Base-by-base conservation (phyloP, 2,888 invertebrate species). In the Eupithecia tripunctaria region DNA sequence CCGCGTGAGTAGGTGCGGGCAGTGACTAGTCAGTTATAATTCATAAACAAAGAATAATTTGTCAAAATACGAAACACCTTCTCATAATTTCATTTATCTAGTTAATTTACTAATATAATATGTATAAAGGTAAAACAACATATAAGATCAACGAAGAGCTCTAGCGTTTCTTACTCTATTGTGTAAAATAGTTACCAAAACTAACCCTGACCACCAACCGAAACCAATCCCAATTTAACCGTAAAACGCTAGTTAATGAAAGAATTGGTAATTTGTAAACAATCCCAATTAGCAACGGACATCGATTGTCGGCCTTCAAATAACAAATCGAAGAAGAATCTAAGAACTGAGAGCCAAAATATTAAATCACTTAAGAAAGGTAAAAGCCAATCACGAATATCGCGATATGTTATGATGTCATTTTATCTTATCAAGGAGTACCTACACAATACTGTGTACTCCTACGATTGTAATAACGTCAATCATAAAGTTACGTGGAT, bases 131-230 rank as follows among this genome's bases (percentile, higher is more conserved):
- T 12, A 12, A 51, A 51, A 1, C 3, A 51, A 51, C 47, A 47
- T 18, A 10, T 18, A 10, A 43, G 2, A 7, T n/a, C 18, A 47
- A 2, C 14, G 56, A 51, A 29, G n/a, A 62, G 12, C 43, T 18
- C n/a, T 21, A 66, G 27, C 15, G 60, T 32, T 65, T 47, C 38
- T 60, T 43, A 67, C 66, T 69, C 18, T 6, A 64, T 68, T 68
- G 56, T 64, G 80, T 77, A 82, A 82, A 74, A 70, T 51, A 59
- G 78, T 83, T 78, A 82, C 70, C 78, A 79, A 76, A 79, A 74
- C 64, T 80, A 84, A 80, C 86, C 87, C 80, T 88, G 86, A 85
- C 85, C 84, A 80, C 76, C 80, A 76, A 72, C 80, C 80, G 80
- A 75, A 80, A 82, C 85, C 32, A 87, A 88, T 88, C 73, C 56